Evolutionary conservation across 1,140 invertebrate species (phyloP).

Genomic region (Tetramorium simillimum): DNA sequence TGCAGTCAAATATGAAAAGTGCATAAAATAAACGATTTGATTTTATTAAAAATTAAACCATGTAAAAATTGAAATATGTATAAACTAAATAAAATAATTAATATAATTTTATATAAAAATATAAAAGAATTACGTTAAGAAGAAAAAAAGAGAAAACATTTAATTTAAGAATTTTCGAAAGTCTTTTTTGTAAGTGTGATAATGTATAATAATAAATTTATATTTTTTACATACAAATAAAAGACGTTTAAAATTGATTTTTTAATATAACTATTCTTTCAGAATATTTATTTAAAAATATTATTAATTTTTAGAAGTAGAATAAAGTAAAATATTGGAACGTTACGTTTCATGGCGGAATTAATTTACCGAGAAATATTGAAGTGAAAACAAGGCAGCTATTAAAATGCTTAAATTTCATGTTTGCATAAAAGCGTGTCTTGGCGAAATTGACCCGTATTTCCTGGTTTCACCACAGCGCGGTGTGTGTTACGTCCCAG

Average conservation of each 20-base stretch:
- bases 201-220: neutral
- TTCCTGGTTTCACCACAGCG: neutral
- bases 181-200: neutral
- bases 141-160: neutral
- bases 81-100: neutral
- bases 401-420: neutral
- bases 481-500: neutral
- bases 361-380: neutral
- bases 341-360: neutral
- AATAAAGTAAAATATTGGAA: neutral
- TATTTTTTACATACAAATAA: neutral
- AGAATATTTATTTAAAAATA: neutral
- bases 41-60: neutral
- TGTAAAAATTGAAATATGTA: neutral
- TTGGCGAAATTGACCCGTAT: constrained; percentile 33
- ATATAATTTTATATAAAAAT: neutral
- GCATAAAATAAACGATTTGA: neutral
- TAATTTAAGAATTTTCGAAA: neutral
- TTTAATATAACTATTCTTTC: neutral
- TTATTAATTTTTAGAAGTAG: neutral
- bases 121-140: neutral
- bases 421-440: constrained; percentile 10
- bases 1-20: neutral
- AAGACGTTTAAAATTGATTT: neutral
- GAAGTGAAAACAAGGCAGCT: neutral